Evolutionary conservation across 2,113 vertebrate genomes (phyloP).

Genomic region (Etia nguti): DNA sequence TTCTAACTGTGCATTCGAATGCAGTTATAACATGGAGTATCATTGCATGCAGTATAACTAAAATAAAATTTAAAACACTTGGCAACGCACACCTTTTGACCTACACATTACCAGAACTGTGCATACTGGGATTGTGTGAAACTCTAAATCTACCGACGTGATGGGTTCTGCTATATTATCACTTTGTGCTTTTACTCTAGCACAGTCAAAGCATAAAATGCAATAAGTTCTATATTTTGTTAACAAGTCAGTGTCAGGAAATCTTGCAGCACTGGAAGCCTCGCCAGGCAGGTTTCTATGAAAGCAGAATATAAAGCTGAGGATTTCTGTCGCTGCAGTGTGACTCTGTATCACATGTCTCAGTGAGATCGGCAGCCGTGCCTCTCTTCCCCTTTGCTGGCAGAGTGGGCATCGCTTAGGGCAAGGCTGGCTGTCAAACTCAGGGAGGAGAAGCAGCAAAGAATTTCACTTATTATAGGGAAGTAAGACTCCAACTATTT

Average conservation of each 20-base stretch:
- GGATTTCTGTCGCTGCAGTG: conserved; percentile 13
- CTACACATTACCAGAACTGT: not conserved
- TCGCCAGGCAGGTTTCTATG: not conserved
- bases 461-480: conserved; percentile 53
- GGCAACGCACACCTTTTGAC: not conserved
- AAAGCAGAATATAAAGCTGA: conserved; percentile 18
- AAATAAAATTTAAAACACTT: not conserved
- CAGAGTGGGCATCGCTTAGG: conserved; percentile 22
- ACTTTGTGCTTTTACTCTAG: too few relatives aligned
- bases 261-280: not conserved
- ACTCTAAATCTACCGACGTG: not conserved
- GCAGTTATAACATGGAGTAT: not conserved
- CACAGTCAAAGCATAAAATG: not conserved
- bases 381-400: conserved; percentile 31
- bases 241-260: not conserved
- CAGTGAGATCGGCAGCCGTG: not conserved
- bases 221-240: not conserved
- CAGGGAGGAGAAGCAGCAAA: conserved; percentile 34
- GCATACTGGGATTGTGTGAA: not conserved
- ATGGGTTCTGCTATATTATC: not conserved
- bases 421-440: conserved; percentile 27
- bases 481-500: conserved; percentile 45
- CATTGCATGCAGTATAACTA: not conserved
- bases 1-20: not conserved
- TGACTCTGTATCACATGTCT: conserved; percentile 49